These are phyloP conservation scores for Blastomussa wellsi DNA, from an alignment of 92 coral and sea anemone genomes.

Conservation along the genomic window DNA sequence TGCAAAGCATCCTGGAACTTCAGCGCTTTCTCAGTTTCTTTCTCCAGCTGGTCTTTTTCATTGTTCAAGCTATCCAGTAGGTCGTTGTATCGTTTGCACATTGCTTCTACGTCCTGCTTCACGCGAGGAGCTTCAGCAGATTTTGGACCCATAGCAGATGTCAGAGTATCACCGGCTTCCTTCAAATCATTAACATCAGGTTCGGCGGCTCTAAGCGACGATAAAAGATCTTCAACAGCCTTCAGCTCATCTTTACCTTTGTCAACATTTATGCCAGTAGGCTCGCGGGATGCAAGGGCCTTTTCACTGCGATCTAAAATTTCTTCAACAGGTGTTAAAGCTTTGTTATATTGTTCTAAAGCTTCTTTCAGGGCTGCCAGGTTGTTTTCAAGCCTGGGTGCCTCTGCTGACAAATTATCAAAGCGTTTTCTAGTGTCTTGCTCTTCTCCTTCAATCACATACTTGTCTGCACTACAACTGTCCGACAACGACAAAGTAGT, in stretches of 20 bases:
- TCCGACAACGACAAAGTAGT: slow-evolving; percentile 76
- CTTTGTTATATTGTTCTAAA: slow-evolving; percentile 69
- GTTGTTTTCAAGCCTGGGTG: slow-evolving; percentile 60
- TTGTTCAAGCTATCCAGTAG: slow-evolving; percentile 60
- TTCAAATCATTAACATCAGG: slow-evolving; percentile 65
- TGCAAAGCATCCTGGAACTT: slow-evolving; percentile 87
- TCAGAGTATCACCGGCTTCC: slow-evolving; percentile 72
- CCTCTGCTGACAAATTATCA: slow-evolving; percentile 61
- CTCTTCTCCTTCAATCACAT: slow-evolving; percentile 87
- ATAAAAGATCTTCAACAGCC: slow-evolving; percentile 67
- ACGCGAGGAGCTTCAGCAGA: slow-evolving; percentile 77
- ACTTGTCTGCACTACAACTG: slow-evolving; percentile 88
- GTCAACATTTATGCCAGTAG: slow-evolving; percentile 77
- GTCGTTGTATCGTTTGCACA: slow-evolving; percentile 71
- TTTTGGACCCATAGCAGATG: slow-evolving; percentile 73
- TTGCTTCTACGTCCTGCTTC: slow-evolving; percentile 66
- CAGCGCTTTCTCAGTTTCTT: slow-evolving; percentile 71
- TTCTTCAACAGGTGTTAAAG: slow-evolving; percentile 77
- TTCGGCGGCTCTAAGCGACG: slow-evolving; percentile 61
- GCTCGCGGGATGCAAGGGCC: slow-evolving; percentile 68
- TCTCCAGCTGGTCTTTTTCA: slow-evolving; percentile 67
- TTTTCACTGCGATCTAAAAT: slow-evolving; percentile 73
- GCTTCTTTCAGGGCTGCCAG: slow-evolving; percentile 68
- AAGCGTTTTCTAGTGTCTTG: slow-evolving; percentile 87
- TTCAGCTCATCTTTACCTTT: slow-evolving; percentile 73